Conservation (phyloP, 2,888 invertebrate genomes). For the Lithodes maja region DNA sequence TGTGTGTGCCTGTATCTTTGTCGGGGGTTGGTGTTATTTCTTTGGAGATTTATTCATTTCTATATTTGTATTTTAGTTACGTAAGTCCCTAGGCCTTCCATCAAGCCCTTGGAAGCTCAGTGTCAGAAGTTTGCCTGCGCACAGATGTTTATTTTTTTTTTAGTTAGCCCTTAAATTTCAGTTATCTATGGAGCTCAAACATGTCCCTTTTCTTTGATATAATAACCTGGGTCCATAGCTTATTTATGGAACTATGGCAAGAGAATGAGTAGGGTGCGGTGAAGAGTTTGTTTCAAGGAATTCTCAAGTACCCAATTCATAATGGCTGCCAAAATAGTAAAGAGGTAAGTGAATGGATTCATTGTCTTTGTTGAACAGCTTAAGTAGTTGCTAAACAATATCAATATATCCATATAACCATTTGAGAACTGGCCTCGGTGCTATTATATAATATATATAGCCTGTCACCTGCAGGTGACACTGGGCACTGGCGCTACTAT, state of each 20-base stretch:
- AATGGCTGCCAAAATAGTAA: slow-evolving; percentile 11
- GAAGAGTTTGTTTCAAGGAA: background rate
- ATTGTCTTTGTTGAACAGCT: slow-evolving; percentile 10
- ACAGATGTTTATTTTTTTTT: background rate
- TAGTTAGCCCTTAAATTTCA: background rate
- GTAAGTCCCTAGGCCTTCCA: too few relatives aligned
- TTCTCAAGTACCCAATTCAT: background rate
- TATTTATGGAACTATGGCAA: background rate
- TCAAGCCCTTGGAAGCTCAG: background rate
- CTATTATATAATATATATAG: slow-evolving; percentile 12
- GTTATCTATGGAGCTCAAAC: background rate
- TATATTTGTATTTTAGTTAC: too few relatives aligned
- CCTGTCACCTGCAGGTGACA: slow-evolving; percentile 10
- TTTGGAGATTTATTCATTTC: too few relatives aligned
- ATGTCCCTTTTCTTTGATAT: background rate
- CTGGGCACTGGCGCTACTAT: slow-evolving; percentile 17
- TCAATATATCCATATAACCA: background rate
- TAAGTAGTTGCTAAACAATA: background rate
- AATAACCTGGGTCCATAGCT: background rate
- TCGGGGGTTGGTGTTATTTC: too few relatives aligned
- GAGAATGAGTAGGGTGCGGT: background rate
- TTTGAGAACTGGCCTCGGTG: slow-evolving; percentile 15
- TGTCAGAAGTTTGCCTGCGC: background rate
- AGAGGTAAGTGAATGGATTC: background rate
- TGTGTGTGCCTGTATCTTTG: too few relatives aligned